Percentiles rank a stretch among this genome's conserved stretches.
These are phyloP conservation scores for Ceratina calcarata DNA, from an alignment of 1,140 invertebrate species.

Conservation along the genomic window DNA sequence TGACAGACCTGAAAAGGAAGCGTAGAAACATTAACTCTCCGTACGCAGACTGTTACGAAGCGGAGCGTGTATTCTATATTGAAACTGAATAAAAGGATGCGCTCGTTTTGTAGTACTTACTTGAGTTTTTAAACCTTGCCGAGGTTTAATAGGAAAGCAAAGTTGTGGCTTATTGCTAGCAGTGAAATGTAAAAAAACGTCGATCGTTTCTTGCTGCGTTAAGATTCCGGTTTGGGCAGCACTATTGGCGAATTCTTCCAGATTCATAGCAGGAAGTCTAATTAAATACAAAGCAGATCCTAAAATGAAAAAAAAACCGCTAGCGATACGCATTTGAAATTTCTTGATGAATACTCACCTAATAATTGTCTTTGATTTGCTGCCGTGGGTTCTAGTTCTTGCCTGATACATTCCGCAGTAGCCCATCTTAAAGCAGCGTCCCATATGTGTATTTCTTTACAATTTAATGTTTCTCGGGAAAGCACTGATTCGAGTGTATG, in stretches of 20 bases:
- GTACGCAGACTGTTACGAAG: background rate
- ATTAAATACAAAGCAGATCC: constrained; percentile 91
- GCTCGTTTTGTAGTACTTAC: constrained; percentile 62
- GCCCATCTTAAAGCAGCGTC: constrained; percentile 95
- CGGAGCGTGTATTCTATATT: background rate
- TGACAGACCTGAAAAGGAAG: constrained; percentile 88
- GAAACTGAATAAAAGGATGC: background rate
- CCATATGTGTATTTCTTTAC: constrained; percentile 93
- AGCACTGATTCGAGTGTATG: constrained; percentile 93
- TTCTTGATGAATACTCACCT: constrained; percentile 59
- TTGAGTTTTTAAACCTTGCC: constrained; percentile 93
- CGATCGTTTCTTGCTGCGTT: constrained; percentile 93
- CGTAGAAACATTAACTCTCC: background rate
- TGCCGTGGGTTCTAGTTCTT: constrained; percentile 88
- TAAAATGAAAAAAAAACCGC: constrained; percentile 77
- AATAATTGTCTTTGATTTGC: constrained; percentile 80
- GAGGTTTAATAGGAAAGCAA: constrained; percentile 89
- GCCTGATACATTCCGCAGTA: constrained; percentile 89
- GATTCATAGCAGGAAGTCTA: constrained; percentile 93
- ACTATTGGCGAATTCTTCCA: constrained; percentile 95
- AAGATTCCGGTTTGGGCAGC: constrained; percentile 93
- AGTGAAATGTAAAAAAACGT: constrained; percentile 94
- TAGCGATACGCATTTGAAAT: background rate
- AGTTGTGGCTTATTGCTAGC: constrained; percentile 91
- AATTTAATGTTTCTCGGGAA: constrained; percentile 93